Evolutionary conservation across 2,888 invertebrate species (phyloP).

Genomic region (Gisinianus flammeolus): DNA sequence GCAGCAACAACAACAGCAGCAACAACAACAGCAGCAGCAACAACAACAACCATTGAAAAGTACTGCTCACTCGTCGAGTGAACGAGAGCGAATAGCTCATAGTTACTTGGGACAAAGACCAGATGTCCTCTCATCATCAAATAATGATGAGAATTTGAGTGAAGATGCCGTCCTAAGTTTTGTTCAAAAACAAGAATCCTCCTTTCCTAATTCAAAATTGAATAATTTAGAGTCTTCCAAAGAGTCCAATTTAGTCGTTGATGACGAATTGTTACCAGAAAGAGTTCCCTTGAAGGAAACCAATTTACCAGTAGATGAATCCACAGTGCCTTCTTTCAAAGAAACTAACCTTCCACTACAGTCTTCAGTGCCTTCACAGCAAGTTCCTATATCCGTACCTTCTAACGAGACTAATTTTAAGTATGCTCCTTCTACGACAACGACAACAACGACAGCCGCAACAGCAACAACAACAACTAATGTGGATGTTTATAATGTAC

Average conservation of each 20-base stretch:
- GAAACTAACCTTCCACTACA: background rate
- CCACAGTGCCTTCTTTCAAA: background rate
- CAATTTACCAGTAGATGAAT: background rate
- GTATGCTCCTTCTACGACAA: background rate
- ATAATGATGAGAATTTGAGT: background rate
- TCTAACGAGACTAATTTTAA: background rate
- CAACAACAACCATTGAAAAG: no score
- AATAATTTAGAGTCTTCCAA: slow-evolving; percentile 10
- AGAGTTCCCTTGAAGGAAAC: background rate
- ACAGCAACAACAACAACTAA: background rate
- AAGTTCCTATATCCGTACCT: background rate
- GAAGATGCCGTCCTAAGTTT: background rate
- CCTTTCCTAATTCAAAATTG: background rate
- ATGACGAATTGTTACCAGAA: background rate
- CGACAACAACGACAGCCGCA: background rate
- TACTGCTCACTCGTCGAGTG: no score
- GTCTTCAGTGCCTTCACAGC: no score
- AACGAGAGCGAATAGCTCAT: no score
- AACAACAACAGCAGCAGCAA: no score
- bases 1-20: no score
- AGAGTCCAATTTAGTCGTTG: background rate
- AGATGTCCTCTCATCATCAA: background rate
- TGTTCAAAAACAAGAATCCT: background rate
- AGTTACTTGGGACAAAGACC: no score
- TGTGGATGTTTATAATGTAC: background rate